A percentile compares a stretch with the other conserved stretches of the same genome.
Conservation (phyloP, 2,797 vertebrate species). For the Anisognathus igniventris region DNA sequence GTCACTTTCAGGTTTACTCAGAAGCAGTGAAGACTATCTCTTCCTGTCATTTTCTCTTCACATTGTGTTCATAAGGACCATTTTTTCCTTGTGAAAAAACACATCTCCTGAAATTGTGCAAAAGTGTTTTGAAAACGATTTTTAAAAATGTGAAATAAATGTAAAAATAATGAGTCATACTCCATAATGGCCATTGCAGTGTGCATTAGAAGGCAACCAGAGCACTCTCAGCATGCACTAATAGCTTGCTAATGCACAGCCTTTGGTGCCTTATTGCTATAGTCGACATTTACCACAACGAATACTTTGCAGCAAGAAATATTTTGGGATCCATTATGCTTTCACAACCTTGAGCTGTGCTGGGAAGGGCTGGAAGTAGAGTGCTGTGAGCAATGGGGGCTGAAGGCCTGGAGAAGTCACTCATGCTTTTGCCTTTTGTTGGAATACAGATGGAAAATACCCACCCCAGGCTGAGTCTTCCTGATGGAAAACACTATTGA, state of each 20-base stretch:
- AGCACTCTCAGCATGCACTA: conserved; percentile 55
- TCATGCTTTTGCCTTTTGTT: not conserved
- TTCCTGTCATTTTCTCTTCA: not conserved
- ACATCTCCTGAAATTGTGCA: conserved; percentile 9
- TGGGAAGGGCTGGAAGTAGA: conserved; percentile 9
- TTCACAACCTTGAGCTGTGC: conserved; percentile 44
- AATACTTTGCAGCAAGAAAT: conserved; percentile 49
- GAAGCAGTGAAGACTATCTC: not conserved
- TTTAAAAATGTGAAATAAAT: conserved; percentile 52
- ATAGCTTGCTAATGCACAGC: conserved; percentile 53
- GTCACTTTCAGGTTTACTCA: not conserved
- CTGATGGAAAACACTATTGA: accelerated
- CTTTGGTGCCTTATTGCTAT: conserved; percentile 42
- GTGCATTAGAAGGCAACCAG: conserved; percentile 53
- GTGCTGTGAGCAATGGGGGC: not conserved
- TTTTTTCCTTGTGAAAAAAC: not conserved
- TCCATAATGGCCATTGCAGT: conserved; percentile 43
- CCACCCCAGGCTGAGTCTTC: not conserved
- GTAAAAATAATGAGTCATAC: conserved; percentile 59
- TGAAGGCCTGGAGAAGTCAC: not conserved
- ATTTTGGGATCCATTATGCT: conserved; percentile 56
- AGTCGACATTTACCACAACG: conserved; percentile 50
- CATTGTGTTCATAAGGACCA: not conserved
- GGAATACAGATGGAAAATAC: not conserved
- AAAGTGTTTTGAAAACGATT: conserved; percentile 35